These are phyloP conservation scores for Apteryx owenii DNA, from an alignment of 2,113 vertebrate species.

Conservation along the genomic window DNA sequence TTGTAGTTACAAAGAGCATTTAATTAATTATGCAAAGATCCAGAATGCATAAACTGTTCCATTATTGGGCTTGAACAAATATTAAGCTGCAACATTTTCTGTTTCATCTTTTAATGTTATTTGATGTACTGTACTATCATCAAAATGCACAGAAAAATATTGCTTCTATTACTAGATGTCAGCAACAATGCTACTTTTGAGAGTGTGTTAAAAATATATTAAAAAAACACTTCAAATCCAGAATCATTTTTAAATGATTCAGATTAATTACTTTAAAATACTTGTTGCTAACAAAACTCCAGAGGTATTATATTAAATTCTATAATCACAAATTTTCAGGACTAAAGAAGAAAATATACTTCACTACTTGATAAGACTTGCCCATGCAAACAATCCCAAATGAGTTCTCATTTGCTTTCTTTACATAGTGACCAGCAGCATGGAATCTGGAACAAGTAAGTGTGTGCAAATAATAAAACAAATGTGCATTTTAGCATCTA, in stretches of 20 bases:
- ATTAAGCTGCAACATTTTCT: neutral
- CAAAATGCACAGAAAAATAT: neutral
- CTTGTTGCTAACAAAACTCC: conserved; percentile 21
- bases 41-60: neutral
- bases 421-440: conserved; percentile 10
- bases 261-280: conserved; percentile 18
- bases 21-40: neutral
- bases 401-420: conserved; percentile 33
- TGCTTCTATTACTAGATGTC: neutral
- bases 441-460: neutral
- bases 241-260: neutral
- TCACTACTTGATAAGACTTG: conserved; percentile 4
- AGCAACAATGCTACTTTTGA: neutral
- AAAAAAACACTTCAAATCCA: neutral
- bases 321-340: conserved; percentile 6
- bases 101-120: neutral
- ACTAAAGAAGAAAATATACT: conserved; percentile 42
- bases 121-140: neutral
- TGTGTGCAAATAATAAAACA: neutral
- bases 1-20: neutral
- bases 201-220: neutral
- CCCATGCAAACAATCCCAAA: conserved; percentile 52
- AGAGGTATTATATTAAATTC: neutral
- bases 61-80: neutral
- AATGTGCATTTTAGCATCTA: neutral